Evolutionary conservation across 2,888 invertebrate genomes (phyloP), one percentile per base, ranked within the genome.

Genomic region (Microplitis deprimator): DNA sequence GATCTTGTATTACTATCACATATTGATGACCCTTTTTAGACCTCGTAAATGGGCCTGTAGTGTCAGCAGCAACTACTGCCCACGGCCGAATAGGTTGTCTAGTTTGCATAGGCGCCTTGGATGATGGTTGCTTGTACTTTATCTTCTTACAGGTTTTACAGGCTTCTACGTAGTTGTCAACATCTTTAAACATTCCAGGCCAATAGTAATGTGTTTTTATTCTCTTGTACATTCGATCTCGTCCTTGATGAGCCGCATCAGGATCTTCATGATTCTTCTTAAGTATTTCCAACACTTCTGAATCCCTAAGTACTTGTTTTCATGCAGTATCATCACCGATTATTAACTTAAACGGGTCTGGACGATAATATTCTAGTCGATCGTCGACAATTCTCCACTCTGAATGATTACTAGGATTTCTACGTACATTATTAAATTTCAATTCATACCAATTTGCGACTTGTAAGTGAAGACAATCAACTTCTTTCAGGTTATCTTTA

Each of bases 51-150:
- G 77, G 74, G 3, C 69, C 80, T 0, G 76, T 77, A 0, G 75
- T 75, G 13, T 80, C 80, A 6, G 77, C 59, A 2, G 79, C 76
- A 8, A 79, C 38, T 60, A 76, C 68, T 7, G 74, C 68, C 79
- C 80, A 80, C 6, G 80, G 79, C 5, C 68, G n/a, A n/a, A 71
- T 6, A 10, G 77, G 17, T 1, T 75, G 79, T 68, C 79, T 68
- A 0, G 76, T 79, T 8, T 13, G 65, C 1, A 76, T n/a, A 1
- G 39, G 5, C 1, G 74, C 77, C 68, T 67, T 80, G 7, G 76
- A 5, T 0, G 77, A 73, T 0, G 71, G 64, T 29, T 80, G 79
- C 29, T 80, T 79, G 10, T 69, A 76, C 61, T 80, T 79, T 0
- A 75, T 69, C 40, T 68, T 71, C 0, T 71, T n/a, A 16, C 80